Conservation (phyloP, 1,140 invertebrate genomes). For the Brachionus paranguensis region DNA sequence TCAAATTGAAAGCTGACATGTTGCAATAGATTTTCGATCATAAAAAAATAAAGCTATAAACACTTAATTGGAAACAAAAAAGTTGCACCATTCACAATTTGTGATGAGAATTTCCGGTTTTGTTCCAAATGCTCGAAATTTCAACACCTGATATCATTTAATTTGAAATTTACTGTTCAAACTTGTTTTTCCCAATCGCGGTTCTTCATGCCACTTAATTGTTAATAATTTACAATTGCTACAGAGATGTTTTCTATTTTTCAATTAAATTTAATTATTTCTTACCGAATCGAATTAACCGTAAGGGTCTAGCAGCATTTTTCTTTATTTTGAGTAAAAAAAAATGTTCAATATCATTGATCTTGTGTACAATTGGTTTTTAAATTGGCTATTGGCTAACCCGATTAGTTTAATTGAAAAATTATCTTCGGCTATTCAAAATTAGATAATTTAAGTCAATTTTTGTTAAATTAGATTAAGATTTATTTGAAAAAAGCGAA, state of each 20-base stretch:
- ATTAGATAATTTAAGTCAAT: neutral
- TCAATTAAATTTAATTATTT: neutral
- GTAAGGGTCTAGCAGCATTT: neutral
- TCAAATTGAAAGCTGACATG: constrained; percentile 40
- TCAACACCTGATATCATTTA: constrained; percentile 21
- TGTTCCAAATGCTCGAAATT: neutral
- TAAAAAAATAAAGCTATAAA: constrained; percentile 38
- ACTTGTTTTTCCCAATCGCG: constrained; percentile 15
- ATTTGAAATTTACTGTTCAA: constrained; percentile 4
- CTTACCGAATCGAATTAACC: neutral
- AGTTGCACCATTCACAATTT: neutral
- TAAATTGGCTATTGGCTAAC: neutral
- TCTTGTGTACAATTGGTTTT: neutral
- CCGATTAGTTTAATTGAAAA: neutral
- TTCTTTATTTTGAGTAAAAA: neutral
- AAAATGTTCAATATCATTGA: neutral
- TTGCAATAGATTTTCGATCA: constrained; percentile 17
- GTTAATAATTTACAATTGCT: neutral
- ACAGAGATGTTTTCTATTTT: neutral
- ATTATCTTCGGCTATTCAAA: neutral
- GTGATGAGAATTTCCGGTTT: neutral
- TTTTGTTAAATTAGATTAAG: neutral
- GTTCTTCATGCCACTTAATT: constrained; percentile 23
- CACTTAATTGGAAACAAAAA: constrained; percentile 20
- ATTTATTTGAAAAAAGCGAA: neutral